Base-by-base conservation (phyloP, 2,888 invertebrate genomes). In the Eupithecia subfuscata region DNA sequence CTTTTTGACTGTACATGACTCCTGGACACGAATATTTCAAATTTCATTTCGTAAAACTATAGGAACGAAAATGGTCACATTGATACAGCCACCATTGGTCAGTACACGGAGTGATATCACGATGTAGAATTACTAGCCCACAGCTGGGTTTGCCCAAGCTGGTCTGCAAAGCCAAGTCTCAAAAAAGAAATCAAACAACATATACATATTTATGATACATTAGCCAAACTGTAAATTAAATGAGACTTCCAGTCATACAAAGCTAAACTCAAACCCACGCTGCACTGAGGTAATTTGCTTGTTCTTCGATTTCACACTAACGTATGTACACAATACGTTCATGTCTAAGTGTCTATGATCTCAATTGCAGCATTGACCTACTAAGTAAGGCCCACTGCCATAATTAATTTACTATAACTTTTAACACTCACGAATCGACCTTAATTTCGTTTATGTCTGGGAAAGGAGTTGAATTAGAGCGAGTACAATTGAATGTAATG, bases 381-480 rank as follows among this genome's bases (percentile, higher is more conserved):
- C 22, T 22, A 5, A 75, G 71, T 37, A 16, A 75, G 69, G 67
- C 76, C 73, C 69, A 79, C 70, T 74, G 48, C 73, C 70, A 70
- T 77, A 75, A 75, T 70, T 74, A 69, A 76, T 79, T 77, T 72
- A 64, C 68, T 71, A 43, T 73, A 56, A 63, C 68, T 73, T 70
- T 73, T 69, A 43, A 63, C 70, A 70, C 48, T 70, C 73, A 77
- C 75, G 75, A 77, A 73, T 70, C 75, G 77, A 68, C 77, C 77
- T 69, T 77, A 75, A 70, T 77, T 74, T 75, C 1, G 45, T 70
- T 67, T 73, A 73, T 75, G 77, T 77, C 70, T 73, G 48, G 18
- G 65, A 72, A 75, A 74, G 72, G 63, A 43, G 18, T 22, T 52
- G 30, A 70, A 73, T 48, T 37, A 8, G 70, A 45, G 72, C 72